Base-by-base conservation (phyloP, 2,113 vertebrate genomes). In the Hystrix brachyura region DNA sequence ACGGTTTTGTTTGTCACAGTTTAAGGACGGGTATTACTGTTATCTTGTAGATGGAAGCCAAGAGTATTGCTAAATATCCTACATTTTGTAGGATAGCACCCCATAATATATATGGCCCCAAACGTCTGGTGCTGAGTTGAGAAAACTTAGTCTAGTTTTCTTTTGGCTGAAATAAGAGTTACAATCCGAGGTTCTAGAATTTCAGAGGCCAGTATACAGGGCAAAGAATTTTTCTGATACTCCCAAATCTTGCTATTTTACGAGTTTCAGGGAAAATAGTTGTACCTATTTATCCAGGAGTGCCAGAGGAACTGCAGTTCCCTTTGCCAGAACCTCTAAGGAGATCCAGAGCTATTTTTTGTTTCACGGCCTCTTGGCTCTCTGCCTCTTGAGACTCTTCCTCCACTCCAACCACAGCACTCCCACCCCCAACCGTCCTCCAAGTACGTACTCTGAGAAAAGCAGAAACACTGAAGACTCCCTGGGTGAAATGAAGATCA, bases 281-380 rank as follows among this genome's bases (percentile, higher is more conserved):
- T 57, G 57, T 51, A 91, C 46, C 69, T 10, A 0, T 21, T 82
- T 85, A 69, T 83, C 43, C 15, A 82, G 23, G 21, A 95, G 78
- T 5, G 3, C 1, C 1, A 64, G 76, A 96, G 14, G 38, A 96
- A 95, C 76, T 60, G 18, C 17, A 82, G 71, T 27, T 7, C 21
- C 71, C 79, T 93, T 93, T 85, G 71, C 21, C 82, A 2, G 94
- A 91, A 38, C 93, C n/a, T 27, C 25, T 62, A 84, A 38, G 21
- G 48, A 78, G 27, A 95, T 74, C 21, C 6, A 38, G 67, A 92
- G 82, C 3, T 88, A 69, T 48, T 4, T 90, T 71, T 86, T 91
- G 65, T 67, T 0, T 87, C 38, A 95, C 23, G 83, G 25, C 82
- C 14, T 74, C 6, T 88, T 94, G 10, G 29, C 10, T 86, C 2